A percentile compares a stretch with the other conserved stretches of the same genome.
phyloP scores from a whole-genome alignment of 1,140 invertebrate species.

The Monomorium pharaonis region DNA sequence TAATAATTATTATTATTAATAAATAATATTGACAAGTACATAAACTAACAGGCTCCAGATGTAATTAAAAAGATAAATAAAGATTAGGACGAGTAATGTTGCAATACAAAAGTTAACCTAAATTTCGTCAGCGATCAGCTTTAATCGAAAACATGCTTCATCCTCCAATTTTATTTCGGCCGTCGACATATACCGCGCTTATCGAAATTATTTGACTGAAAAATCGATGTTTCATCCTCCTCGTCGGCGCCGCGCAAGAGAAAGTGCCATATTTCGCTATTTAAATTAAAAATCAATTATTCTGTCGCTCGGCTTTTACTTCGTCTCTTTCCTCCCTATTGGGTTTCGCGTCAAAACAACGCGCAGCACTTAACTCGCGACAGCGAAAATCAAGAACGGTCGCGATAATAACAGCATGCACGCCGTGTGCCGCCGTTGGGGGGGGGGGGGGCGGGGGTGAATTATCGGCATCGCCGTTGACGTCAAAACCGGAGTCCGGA shows the following conservation, averaged over 20 bases:
- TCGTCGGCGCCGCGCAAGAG: neutral
- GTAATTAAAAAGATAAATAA: neutral
- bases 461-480: conserved; percentile 37
- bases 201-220: neutral
- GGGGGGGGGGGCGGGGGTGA: too few species aligned
- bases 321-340: neutral
- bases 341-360: neutral
- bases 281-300: neutral
- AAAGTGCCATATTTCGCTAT: neutral
- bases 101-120: neutral
- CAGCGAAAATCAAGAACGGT: neutral
- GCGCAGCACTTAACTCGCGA: neutral
- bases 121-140: neutral
- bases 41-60: neutral
- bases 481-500: conserved; percentile 15
- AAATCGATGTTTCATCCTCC: neutral
- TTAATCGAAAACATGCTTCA: neutral
- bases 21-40: neutral
- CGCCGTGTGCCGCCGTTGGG: too few species aligned
- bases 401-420: neutral
- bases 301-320: neutral
- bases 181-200: neutral
- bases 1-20: too few species aligned
- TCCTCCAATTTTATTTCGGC: neutral
- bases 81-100: neutral